A percentile compares a stretch with the other conserved stretches of the same genome.
These are phyloP conservation scores for Agrotis exclamationis DNA, from an alignment of 2,888 invertebrate species.

Conservation along the genomic window DNA sequence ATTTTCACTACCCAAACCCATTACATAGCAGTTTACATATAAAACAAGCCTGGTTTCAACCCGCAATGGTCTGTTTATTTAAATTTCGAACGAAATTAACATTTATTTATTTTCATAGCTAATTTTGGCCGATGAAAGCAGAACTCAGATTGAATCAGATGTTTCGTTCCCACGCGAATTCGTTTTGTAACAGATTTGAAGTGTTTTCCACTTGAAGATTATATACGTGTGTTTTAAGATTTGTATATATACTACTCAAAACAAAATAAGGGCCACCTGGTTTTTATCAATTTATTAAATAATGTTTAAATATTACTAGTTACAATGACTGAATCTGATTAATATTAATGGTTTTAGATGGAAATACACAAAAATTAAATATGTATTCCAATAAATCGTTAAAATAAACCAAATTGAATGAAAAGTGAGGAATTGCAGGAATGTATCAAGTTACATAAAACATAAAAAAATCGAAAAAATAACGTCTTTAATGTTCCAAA, in stretches of 20 bases:
- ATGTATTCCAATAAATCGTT: too few species aligned
- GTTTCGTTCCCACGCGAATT: conserved; percentile 41
- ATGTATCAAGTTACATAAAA: too few species aligned
- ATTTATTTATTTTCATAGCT: conserved; percentile 57
- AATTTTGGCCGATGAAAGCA: conserved; percentile 47
- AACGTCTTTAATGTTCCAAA: too few species aligned
- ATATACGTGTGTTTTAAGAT: background rate
- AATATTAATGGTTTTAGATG: too few species aligned
- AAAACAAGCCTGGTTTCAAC: conserved; percentile 37
- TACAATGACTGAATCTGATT: too few species aligned
- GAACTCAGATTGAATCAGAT: conserved; percentile 46
- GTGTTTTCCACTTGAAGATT: conserved; percentile 27
- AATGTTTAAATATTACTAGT: too few species aligned
- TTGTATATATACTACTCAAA: background rate
- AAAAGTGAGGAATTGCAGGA: too few species aligned
- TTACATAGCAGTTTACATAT: conserved; percentile 41
- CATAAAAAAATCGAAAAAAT: too few species aligned
- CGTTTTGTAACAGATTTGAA: conserved; percentile 27
- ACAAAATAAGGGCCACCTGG: too few species aligned
- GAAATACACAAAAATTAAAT: too few species aligned
- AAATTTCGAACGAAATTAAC: conserved; percentile 54
- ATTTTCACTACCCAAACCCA: background rate
- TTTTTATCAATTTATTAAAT: too few species aligned
- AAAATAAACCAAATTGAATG: too few species aligned
- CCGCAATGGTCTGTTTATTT: conserved; percentile 48